Base-by-base conservation (phyloP, 2,113 vertebrate species). In the Loxodonta africana region DNA sequence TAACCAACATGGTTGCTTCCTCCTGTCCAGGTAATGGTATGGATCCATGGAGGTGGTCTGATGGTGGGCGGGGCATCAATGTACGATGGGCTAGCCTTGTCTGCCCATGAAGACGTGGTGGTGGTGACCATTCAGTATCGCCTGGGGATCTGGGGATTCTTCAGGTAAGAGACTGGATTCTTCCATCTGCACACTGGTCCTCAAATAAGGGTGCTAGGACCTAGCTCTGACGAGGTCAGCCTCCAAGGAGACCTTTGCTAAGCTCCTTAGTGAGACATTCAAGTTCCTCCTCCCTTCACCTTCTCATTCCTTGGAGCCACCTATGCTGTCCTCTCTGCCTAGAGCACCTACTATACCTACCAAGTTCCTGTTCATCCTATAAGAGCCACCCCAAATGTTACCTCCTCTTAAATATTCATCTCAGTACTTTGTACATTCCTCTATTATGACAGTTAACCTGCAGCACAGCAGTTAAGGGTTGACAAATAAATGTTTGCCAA, bases 1-100 rank as follows among this genome's bases (percentile, higher is more conserved):
- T 90, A 53, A 90, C 33, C 10, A 3, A 6, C 18, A 14, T 21
- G 62, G 2, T 6, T 28, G 8, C n/a, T 23, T 82, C 8, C 37
- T 78, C 26, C 8, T 20, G 2, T 11, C 88, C 83, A 99, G 99
- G 99, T 99, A 78, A 98, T 99, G 98, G 98, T 99, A 57, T 99
- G 99, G 99, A 99, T 99, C 96, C 99, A 99, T 0, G 99, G 99
- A 74, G 99, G 99, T 2, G 99, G 98, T 30, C 96, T 99, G 33
- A 0, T 96, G 0, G 10, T 98, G 12, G 99, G 99, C 0, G 98
- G 97, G 0, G 98, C 99, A 10, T 97, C 97, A 0, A 95, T 97
- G 62, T 98, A 96, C 57, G 98, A 99, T 10, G 99, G 99, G 1
- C 71, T 99, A 28, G 89, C 95, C 0, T 95, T 99, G 37, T 98